phyloP scores from a whole-genome alignment of 2,888 invertebrate species.

The Trypoxylon attenuatum region DNA sequence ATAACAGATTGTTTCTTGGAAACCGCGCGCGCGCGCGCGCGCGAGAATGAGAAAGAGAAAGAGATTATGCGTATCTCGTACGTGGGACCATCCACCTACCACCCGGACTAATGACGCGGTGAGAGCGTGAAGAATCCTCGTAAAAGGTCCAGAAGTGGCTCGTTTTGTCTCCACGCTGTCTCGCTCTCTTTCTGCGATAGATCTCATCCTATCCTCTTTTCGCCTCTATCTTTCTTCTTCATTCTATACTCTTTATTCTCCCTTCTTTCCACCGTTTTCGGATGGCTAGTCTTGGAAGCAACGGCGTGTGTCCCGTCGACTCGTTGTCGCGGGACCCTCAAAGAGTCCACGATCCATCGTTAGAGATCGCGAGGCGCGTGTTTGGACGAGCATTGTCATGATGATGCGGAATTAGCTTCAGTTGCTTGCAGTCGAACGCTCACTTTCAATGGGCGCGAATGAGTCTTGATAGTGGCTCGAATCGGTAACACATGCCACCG shows the following conservation, averaged over 20 bases:
- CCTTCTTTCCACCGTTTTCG: not conserved
- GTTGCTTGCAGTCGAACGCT: constrained; percentile 22
- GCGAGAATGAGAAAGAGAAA: constrained; percentile 11
- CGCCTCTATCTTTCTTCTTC: constrained; percentile 13
- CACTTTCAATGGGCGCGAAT: not conserved
- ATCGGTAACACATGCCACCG: too few species aligned
- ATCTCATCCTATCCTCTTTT: constrained; percentile 4
- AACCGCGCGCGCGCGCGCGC: constrained; percentile 40
- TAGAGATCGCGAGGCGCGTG: too few species aligned
- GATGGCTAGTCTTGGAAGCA: too few species aligned
- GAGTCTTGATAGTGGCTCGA: not conserved
- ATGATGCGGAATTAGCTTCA: constrained; percentile 46
- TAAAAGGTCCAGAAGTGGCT: constrained; percentile 66
- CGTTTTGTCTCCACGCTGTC: constrained; percentile 67
- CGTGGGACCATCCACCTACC: constrained; percentile 47
- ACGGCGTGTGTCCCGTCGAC: not conserved
- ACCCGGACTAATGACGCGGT: constrained; percentile 54
- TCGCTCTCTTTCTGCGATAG: constrained; percentile 34
- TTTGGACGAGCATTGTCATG: constrained; percentile 42
- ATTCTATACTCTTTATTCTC: not conserved
- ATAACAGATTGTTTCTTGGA: constrained; percentile 73
- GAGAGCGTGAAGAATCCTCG: constrained; percentile 70
- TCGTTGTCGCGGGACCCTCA: constrained; percentile 5
- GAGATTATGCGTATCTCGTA: too few species aligned
- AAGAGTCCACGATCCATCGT: too few species aligned